Conservation (phyloP, 2,797 vertebrate genomes). For the Eleutherodactylus coqui region DNA sequence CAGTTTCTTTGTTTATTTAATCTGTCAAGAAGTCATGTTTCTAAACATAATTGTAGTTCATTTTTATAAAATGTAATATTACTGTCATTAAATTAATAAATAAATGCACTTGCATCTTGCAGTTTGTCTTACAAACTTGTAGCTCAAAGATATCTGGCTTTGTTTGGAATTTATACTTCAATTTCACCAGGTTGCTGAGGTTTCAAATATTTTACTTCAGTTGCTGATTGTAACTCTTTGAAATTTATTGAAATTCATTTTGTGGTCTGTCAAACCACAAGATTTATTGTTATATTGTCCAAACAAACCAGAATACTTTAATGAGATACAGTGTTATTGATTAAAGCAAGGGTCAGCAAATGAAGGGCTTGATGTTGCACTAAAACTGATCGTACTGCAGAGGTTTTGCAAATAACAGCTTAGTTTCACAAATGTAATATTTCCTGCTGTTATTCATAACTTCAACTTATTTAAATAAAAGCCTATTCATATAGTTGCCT, state of each 20-base stretch:
- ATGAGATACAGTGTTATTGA: conserved; percentile 64
- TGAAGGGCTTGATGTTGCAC: conserved; percentile 56
- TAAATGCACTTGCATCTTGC: conserved; percentile 6
- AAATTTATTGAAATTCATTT: conserved; percentile 65
- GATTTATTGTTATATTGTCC: conserved; percentile 64
- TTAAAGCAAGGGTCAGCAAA: conserved; percentile 63
- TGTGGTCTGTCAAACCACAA: conserved; percentile 62
- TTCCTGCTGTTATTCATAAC: not conserved
- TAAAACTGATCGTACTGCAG: conserved; percentile 52
- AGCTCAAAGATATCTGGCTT: conserved; percentile 50
- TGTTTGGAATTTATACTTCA: conserved; percentile 59
- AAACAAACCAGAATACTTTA: conserved; percentile 63
- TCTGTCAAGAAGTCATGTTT: not conserved
- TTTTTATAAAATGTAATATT: conserved; percentile 5
- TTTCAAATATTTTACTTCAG: conserved; percentile 61
- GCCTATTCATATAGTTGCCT: not conserved
- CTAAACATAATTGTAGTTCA: not conserved
- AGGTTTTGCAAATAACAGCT: conserved; percentile 41
- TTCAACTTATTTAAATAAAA: not conserved
- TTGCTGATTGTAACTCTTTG: conserved; percentile 61
- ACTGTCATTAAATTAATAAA: conserved; percentile 2
- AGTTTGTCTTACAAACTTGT: conserved; percentile 50
- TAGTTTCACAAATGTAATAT: conserved; percentile 9
- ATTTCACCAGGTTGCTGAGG: conserved; percentile 62
- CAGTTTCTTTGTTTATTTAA: not conserved